Evolutionary conservation across 2,888 invertebrate species (phyloP).

Genomic region (Druceiella hillmani): DNA sequence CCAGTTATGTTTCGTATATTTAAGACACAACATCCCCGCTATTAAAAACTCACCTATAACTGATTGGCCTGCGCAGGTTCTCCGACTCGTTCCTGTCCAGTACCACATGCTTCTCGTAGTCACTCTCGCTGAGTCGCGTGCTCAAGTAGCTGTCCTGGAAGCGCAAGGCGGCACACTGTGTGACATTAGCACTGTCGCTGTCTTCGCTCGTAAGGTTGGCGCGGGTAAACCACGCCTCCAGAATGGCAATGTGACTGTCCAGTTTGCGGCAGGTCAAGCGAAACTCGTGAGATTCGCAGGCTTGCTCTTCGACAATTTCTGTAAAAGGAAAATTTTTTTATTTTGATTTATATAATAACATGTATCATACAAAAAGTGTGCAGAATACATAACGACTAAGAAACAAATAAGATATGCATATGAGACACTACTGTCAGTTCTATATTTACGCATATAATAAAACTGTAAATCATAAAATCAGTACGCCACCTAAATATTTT

Average conservation of each 20-base stretch:
- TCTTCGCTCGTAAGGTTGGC: constrained; percentile 35
- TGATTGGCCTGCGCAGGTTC: constrained; percentile 47
- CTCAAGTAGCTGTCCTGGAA: constrained; percentile 43
- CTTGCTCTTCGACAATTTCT: constrained; percentile 61
- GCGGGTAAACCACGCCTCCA: constrained; percentile 57
- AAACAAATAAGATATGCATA: too few relatives aligned
- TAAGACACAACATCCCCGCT: too few relatives aligned
- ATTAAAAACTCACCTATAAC: constrained; percentile 44
- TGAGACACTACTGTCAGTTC: too few relatives aligned
- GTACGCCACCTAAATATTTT: too few relatives aligned
- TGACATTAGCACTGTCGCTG: constrained; percentile 29
- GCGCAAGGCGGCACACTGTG: constrained; percentile 34
- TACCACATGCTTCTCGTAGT: constrained; percentile 30
- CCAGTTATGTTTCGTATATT: too few relatives aligned
- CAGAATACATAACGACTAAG: too few relatives aligned
- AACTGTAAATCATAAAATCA: too few relatives aligned
- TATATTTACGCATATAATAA: too few relatives aligned
- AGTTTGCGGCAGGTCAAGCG: constrained; percentile 58
- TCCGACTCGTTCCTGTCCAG: constrained; percentile 33
- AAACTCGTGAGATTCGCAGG: constrained; percentile 55
- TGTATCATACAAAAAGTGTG: too few relatives aligned
- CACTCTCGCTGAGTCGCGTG: constrained; percentile 42
- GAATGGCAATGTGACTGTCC: constrained; percentile 57
- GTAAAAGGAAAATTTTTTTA: constrained; percentile 32
- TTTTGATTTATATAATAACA: too few relatives aligned